These are phyloP conservation scores for Prunella strophiata DNA, from an alignment of 2,797 vertebrate genomes.

Conservation along the genomic window DNA sequence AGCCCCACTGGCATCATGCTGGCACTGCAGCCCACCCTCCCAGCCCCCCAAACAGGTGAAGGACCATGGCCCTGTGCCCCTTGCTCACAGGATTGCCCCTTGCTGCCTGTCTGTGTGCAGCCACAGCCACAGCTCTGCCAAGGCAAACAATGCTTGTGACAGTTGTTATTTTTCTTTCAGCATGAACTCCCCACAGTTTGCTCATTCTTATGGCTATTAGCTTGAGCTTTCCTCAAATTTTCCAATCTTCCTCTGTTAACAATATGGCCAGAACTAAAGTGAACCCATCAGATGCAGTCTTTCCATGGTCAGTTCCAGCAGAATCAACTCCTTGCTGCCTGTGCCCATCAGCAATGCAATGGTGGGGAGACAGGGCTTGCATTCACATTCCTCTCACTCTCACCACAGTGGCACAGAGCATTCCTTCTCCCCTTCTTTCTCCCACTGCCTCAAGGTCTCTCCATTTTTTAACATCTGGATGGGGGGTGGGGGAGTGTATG, in stretches of 20 bases:
- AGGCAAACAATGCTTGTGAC: constrained; percentile 14
- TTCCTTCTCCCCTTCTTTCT: not conserved
- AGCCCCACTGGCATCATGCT: not conserved
- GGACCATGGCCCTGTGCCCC: not conserved
- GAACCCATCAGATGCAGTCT: not conserved
- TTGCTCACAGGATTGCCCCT: not conserved
- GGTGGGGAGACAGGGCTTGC: accelerated
- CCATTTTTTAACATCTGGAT: not conserved
- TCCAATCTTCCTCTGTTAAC: constrained; percentile 4
- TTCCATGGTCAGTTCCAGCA: not conserved
- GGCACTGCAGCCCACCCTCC: not conserved
- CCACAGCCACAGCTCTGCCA: not conserved
- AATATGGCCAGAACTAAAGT: not conserved
- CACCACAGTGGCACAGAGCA: not conserved
- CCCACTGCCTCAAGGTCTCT: not conserved
- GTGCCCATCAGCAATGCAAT: accelerated
- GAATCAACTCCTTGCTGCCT: not conserved
- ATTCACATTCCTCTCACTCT: not conserved
- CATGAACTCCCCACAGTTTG: not conserved
- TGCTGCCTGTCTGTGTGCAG: not conserved
- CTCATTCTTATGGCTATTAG: not conserved
- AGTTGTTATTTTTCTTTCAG: not conserved
- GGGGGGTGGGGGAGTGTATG: not conserved
- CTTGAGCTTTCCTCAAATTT: constrained; percentile 32
- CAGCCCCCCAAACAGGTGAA: not conserved